Evolutionary conservation across 2,113 vertebrate species (phyloP).

Genomic region (Cygnus atratus): DNA sequence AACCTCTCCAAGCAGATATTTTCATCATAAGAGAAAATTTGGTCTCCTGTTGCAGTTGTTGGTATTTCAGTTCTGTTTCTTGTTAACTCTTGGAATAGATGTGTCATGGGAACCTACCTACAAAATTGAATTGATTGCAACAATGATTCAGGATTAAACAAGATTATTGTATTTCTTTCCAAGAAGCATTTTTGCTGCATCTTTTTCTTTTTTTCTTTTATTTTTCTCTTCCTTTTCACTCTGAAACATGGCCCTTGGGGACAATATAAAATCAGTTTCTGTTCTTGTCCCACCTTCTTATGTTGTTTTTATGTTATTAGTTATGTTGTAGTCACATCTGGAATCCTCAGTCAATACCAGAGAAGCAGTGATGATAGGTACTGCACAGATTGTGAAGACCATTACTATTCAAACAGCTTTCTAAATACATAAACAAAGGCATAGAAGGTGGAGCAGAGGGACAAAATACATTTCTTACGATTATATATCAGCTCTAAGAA

Average conservation of each 20-base stretch:
- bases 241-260: neutral
- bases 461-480: neutral
- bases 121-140: constrained; percentile 55
- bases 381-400: neutral
- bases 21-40: constrained; percentile 39
- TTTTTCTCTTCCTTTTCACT: neutral
- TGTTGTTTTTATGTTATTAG: neutral
- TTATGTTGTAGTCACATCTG: neutral
- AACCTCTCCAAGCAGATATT: constrained; percentile 51
- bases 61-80: constrained; percentile 25
- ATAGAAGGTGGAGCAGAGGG: neutral
- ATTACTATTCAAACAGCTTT: neutral
- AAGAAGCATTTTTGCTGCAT: neutral
- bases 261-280: neutral
- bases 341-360: neutral
- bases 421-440: neutral
- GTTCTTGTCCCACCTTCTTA: neutral
- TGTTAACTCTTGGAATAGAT: constrained; percentile 11
- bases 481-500: neutral
- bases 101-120: constrained; percentile 36
- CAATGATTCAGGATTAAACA: constrained; percentile 46
- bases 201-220: fast-evolving
- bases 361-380: neutral
- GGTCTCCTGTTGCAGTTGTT: constrained; percentile 23
- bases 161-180: constrained; percentile 5